Evolutionary conservation across 2,113 vertebrate genomes (phyloP).

Genomic region (Erythrolamprus reginae): DNA sequence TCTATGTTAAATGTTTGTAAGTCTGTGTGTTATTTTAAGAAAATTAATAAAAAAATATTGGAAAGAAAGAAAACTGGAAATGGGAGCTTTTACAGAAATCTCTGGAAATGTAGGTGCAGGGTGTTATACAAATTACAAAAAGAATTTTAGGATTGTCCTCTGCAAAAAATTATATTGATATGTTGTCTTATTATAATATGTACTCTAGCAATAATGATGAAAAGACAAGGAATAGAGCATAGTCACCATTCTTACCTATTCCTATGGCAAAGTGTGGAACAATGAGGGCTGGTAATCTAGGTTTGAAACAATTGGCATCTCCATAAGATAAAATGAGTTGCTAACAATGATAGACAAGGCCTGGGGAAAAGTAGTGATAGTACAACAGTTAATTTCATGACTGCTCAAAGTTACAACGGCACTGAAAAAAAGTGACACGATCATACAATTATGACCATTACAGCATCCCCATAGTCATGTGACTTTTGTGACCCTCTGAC

Average conservation of each 20-base stretch:
- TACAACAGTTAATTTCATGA: no score
- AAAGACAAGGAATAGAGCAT: neutral
- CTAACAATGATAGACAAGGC: neutral
- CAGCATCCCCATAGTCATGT: no score
- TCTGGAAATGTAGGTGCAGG: neutral
- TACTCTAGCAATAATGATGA: neutral
- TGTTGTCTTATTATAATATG: neutral
- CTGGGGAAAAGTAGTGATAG: neutral
- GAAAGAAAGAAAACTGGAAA: conserved; percentile 1
- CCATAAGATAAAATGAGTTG: neutral
- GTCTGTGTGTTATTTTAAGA: no score
- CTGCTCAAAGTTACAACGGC: no score
- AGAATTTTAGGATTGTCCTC: neutral
- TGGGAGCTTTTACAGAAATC: neutral
- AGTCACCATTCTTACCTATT: neutral
- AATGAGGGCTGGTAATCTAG: neutral
- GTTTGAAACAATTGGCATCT: neutral
- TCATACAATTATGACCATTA: no score
- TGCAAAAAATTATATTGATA: no score
- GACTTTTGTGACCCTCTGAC: no score
- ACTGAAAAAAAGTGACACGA: no score
- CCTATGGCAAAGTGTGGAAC: neutral
- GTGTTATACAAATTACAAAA: neutral
- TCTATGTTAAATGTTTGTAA: no score
- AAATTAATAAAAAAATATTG: no score